Percentiles rank a stretch among this genome's conserved stretches.
These are phyloP conservation scores for Marronus borbonicus DNA, from an alignment of 2,888 invertebrate genomes.

Conservation along the genomic window DNA sequence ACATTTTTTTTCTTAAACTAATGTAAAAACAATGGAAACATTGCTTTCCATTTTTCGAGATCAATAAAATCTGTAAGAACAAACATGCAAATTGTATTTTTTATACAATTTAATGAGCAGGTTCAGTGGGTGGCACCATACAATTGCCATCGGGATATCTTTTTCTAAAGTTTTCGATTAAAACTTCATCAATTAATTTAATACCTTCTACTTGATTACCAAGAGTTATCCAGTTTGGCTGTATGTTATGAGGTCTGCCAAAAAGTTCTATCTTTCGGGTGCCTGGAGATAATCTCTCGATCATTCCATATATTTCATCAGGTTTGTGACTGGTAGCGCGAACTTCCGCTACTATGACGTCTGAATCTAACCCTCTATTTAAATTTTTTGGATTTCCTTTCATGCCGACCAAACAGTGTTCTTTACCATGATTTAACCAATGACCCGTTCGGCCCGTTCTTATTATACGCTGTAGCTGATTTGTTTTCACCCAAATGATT, in stretches of 20 bases:
- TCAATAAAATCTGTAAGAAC: neutral
- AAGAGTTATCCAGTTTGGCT: constrained; percentile 98
- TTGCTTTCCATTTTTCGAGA: neutral
- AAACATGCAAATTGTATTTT: neutral
- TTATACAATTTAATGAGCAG: constrained; percentile 56
- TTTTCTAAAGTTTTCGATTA: constrained; percentile 91
- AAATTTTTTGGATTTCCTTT: constrained; percentile 94
- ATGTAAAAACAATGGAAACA: neutral
- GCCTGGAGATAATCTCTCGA: constrained; percentile 96
- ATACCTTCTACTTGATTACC: constrained; percentile 98
- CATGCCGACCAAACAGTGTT: constrained; percentile 97
- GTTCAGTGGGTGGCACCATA: constrained; percentile 70
- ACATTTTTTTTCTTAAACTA: neutral
- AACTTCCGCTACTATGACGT: constrained; percentile 98
- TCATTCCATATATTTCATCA: constrained; percentile 98
- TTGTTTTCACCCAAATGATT: constrained; percentile 99
- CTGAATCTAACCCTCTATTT: constrained; percentile 95
- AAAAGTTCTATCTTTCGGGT: constrained; percentile 98
- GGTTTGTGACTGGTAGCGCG: constrained; percentile 98
- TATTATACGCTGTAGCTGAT: constrained; percentile 97
- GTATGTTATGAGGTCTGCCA: constrained; percentile 97
- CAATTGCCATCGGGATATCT: constrained; percentile 93
- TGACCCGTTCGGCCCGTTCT: constrained; percentile 97
- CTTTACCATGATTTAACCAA: constrained; percentile 99
- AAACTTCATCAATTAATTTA: constrained; percentile 90